A percentile compares a stretch with the other conserved stretches of the same genome.
phyloP scores from a whole-genome alignment of 2,113 vertebrate species.

The Xyliphius kryptos region DNA sequence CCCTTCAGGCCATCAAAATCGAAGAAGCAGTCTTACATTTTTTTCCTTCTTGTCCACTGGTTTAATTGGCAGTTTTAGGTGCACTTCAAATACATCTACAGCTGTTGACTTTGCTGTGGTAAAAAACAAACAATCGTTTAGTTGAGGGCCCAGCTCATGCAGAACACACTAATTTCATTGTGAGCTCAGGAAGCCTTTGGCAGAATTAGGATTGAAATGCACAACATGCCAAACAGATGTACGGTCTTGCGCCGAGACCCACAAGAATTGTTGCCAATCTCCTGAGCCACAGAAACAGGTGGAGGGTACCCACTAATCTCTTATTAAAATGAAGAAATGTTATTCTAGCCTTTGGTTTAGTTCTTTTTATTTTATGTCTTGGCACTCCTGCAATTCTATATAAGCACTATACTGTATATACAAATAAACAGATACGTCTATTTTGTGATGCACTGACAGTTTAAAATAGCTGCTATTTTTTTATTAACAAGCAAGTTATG shows the following conservation, averaged over 20 bases:
- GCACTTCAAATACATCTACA: conserved; percentile 31
- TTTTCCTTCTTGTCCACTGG: conserved; percentile 4
- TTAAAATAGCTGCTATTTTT: no score
- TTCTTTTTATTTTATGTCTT: no score
- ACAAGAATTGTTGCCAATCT: conserved; percentile 64
- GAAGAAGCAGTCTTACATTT: no score
- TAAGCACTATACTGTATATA: no score
- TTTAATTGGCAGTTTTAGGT: conserved; percentile 22
- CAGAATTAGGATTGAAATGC: conserved; percentile 63
- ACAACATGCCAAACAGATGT: conserved; percentile 72
- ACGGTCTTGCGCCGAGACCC: conserved; percentile 64
- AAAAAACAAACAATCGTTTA: conserved; percentile 52
- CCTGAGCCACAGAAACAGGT: conserved; percentile 78
- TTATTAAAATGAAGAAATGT: conserved; percentile 71
- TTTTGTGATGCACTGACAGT: no score
- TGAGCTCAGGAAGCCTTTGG: conserved; percentile 52
- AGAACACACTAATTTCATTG: conserved; percentile 69
- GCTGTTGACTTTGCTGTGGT: conserved; percentile 51
- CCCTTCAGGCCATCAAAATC: no score
- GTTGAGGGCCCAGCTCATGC: conserved; percentile 59
- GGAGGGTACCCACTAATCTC: conserved; percentile 78
- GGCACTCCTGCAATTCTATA: no score
- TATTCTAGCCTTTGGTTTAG: conserved; percentile 57
- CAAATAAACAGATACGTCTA: no score
- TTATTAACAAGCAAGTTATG: no score